phyloP scores from a whole-genome alignment of 2,797 vertebrate species.

The Tragopan temminckii region DNA sequence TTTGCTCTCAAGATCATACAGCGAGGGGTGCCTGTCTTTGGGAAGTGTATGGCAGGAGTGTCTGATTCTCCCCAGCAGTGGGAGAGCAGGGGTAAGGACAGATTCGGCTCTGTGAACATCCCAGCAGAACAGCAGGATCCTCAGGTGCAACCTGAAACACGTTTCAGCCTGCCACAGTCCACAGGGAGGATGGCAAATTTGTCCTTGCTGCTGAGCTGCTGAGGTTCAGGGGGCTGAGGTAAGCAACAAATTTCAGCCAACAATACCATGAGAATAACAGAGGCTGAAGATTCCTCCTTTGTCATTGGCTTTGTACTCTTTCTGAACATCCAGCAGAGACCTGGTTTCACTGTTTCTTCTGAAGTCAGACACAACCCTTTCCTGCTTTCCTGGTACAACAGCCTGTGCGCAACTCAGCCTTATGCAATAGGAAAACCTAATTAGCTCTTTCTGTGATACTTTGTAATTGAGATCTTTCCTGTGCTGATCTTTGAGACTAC shows the following conservation, averaged over 20 bases:
- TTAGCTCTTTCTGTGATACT: slow-evolving; percentile 15
- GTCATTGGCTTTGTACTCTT: accelerated
- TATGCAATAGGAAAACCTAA: not conserved
- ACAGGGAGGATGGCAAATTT: not conserved
- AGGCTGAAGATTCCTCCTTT: not conserved
- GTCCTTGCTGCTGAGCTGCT: not conserved
- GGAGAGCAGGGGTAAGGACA: not conserved
- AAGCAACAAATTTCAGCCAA: not conserved
- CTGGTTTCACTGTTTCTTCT: not conserved
- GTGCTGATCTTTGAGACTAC: not conserved
- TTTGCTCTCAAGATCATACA: not conserved
- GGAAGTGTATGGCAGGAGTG: accelerated
- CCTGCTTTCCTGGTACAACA: not conserved
- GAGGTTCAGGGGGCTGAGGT: not conserved
- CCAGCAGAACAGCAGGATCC: not conserved
- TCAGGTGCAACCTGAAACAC: not conserved
- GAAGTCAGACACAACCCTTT: not conserved
- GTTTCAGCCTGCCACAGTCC: not conserved
- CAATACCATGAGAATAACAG: not conserved
- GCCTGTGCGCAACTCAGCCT: not conserved
- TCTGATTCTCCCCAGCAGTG: not conserved
- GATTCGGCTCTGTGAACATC: accelerated
- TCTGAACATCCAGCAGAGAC: not conserved
- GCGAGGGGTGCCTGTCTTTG: not conserved
- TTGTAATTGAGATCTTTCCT: slow-evolving; percentile 16